Evolutionary conservation across 2,888 invertebrate species (phyloP).

Genomic region (Schizaphis graminum): DNA sequence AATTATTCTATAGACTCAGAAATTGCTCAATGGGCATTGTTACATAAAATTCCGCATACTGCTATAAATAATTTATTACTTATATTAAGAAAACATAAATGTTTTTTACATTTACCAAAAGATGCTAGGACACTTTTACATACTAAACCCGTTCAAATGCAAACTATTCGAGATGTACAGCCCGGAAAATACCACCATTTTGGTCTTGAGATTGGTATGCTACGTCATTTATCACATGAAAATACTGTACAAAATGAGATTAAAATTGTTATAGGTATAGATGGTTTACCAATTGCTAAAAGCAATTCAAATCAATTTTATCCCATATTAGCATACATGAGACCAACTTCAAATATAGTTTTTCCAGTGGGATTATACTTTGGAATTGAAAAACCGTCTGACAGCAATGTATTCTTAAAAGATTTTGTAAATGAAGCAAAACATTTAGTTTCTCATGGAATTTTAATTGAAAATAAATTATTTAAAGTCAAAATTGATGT

Average conservation of each 20-base stretch:
- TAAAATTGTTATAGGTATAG: neutral
- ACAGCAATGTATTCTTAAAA: slow-evolving; percentile 63
- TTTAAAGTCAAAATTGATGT: slow-evolving; percentile 52
- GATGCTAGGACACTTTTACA: slow-evolving; percentile 1
- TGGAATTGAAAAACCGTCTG: neutral
- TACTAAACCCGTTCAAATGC: neutral
- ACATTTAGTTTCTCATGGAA: slow-evolving; percentile 47
- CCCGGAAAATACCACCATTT: neutral
- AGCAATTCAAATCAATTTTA: neutral
- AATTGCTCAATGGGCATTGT: neutral
- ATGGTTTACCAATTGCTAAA: neutral
- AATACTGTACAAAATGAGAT: neutral
- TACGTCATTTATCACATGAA: neutral
- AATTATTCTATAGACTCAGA: neutral
- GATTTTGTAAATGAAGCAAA: slow-evolving; percentile 66
- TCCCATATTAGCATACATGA: neutral
- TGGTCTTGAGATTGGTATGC: neutral
- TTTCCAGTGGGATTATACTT: neutral
- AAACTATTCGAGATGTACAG: neutral
- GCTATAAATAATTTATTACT: neutral
- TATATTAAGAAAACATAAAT: neutral
- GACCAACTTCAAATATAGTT: slow-evolving; percentile 1
- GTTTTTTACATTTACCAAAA: neutral
- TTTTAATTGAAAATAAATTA: slow-evolving; percentile 39
- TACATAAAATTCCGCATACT: neutral